Conservation (phyloP, 2,888 invertebrate genomes). For the Drosophila lacicola region DNA sequence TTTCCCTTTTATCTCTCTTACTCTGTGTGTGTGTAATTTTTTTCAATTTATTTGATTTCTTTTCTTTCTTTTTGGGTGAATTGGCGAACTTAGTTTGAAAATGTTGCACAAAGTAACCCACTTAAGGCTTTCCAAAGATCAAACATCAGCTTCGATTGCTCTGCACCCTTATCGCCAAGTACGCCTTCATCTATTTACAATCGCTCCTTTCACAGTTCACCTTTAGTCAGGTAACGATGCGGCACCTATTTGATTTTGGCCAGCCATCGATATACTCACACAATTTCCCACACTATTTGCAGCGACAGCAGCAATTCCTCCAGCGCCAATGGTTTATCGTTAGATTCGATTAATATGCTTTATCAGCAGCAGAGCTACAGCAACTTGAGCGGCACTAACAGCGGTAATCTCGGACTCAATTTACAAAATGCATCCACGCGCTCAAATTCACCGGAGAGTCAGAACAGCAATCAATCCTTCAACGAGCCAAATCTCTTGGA, state of each 20-base stretch:
- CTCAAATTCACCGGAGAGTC: slow-evolving; percentile 84
- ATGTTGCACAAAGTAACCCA: slow-evolving; percentile 85
- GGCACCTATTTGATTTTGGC: slow-evolving; percentile 39
- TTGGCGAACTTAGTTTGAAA: slow-evolving; percentile 84
- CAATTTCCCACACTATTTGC: slow-evolving; percentile 27
- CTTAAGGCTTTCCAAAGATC: slow-evolving; percentile 85
- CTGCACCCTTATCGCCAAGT: slow-evolving; percentile 85
- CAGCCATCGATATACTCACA: not conserved
- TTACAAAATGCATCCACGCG: slow-evolving; percentile 81
- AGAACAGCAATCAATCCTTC: slow-evolving; percentile 83
- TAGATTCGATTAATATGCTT: slow-evolving; percentile 81
- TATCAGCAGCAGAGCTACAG: slow-evolving; percentile 69
- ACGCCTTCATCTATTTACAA: slow-evolving; percentile 85
- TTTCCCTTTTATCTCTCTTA: slow-evolving; percentile 7
- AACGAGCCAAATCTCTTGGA: slow-evolving; percentile 82
- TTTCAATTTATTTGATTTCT: slow-evolving; percentile 62
- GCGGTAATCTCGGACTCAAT: slow-evolving; percentile 62
- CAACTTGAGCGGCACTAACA: slow-evolving; percentile 46
- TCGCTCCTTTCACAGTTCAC: slow-evolving; percentile 85
- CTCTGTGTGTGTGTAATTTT: slow-evolving; percentile 29
- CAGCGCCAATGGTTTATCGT: slow-evolving; percentile 79
- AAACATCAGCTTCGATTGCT: slow-evolving; percentile 85
- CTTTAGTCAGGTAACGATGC: slow-evolving; percentile 83
- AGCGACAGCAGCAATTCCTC: slow-evolving; percentile 84
- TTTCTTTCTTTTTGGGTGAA: slow-evolving; percentile 70